Base-by-base conservation (phyloP, 2,888 invertebrate genomes). In the Mesochorus sp. region DNA sequence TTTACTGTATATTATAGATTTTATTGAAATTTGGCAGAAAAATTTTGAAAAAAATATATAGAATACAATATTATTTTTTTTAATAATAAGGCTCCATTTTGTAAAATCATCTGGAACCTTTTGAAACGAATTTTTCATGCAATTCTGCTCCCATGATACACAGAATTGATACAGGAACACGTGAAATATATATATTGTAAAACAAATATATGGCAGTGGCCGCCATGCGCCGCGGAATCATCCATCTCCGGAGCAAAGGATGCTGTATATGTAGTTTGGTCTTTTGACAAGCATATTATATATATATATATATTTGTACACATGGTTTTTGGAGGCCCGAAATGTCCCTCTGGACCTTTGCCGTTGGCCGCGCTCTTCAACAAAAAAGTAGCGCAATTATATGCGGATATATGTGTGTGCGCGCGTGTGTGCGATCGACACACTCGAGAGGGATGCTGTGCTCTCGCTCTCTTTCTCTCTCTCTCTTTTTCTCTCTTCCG, bases 321-420 rank as follows among this genome's bases (percentile, higher is more conserved):
- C 10, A 37, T 14, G 10, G 28, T 53, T 44, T 70, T 68, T 61
- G 37, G 67, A 37, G 17, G 55, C 42, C 44, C 53, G 37, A 75
- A 75, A 75, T 68, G 75, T 75, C 44, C 53, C 61, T 55, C 12
- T 28, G 61, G 55, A 61, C 66, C 59, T 74, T 74, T 55, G 68
- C 78, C 53, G 47, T 28, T 67, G 74, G 62, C 61, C 68, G 74
- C 67, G 61, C 31, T 67, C 31, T 19, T 42, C 73, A 59, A 80
- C 87, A 68, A 90, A 89, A 88, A 90, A 86, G 84, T 85, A 83
- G 86, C 84, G 88, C 89, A 89, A 89, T 89, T 90, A 89, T 88
- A 86, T 87, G 68, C 61, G 37, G 28, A 51, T 67, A 55, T 61
- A 47, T 57, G 31, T 74, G 66, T 26, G 51, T 14, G 8, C 17